Base-by-base conservation (phyloP, 2,113 vertebrate genomes). In the Pogona vitticeps region DNA sequence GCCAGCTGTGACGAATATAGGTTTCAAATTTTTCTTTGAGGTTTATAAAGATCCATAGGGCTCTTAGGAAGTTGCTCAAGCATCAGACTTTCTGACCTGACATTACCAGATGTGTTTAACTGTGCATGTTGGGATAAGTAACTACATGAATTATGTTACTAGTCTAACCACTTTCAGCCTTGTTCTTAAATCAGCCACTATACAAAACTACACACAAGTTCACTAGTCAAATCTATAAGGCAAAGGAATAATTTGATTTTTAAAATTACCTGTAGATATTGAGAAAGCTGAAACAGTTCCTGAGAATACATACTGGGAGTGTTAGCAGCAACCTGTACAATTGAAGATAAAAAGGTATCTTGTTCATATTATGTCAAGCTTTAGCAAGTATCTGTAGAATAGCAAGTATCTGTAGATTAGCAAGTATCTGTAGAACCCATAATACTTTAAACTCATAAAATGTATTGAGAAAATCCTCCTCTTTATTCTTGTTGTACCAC, bases 291-390 rank as follows among this genome's bases (percentile, higher is more conserved):
- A 97, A 99, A 99, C 95, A 99, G 97, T 98, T 99, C 99, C 98
- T 99, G 99, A 99, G 99, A 99, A 96, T 99, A 99, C 98, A 99
- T 99, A 97, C 98, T 99, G 97, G 98, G 98, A 96, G 98, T 98
- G 96, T 98, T 99, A 97, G 99, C 98, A 94, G 98, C 97, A 96
- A 99, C 98, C 98, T 99, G 92, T 46, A 86, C 88, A 89, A 91
- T 10, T 89, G 93, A 80, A 10, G 10, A 52, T 5, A 10, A 71
- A 4, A 63, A 91, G 46, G 10, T 10, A 52, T 76, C 28, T 76
- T 76, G 31, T 76, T 76, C 5, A 3, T 0, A 72, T 71, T 59
- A 56, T 68, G 31, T 76, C 73, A 72, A 80, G 92, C 73, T 88
- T 85, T 42, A 85, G 56, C 82, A n/a, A n/a, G n/a, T n/a, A n/a